Evolutionary conservation across 2,797 vertebrate genomes (phyloP).

Genomic region (Amblyraja radiata): DNA sequence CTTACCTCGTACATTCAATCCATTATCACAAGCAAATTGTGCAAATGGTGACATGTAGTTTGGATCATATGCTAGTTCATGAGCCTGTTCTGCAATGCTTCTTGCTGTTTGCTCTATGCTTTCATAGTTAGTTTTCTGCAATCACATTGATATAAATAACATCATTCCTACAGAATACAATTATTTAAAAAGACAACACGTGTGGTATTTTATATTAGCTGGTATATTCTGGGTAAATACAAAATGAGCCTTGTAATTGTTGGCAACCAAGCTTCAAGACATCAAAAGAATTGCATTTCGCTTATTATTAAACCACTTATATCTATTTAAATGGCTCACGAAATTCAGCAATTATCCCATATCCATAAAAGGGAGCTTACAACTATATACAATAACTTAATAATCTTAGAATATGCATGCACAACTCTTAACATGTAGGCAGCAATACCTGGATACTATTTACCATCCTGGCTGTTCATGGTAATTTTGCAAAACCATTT

Average conservation of each 20-base stretch:
- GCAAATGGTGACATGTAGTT: constrained; percentile 99
- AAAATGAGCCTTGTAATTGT: too few species aligned
- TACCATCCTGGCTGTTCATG: not conserved
- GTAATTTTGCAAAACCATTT: not conserved
- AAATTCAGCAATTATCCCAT: not conserved
- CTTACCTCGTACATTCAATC: constrained; percentile 92
- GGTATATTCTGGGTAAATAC: not conserved
- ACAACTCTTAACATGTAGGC: not conserved
- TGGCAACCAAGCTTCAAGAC: not conserved
- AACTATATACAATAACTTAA: not conserved
- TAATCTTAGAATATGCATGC: not conserved
- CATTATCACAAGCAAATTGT: constrained; percentile 96
- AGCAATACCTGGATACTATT: not conserved
- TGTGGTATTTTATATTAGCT: not conserved
- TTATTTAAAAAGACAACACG: not conserved
- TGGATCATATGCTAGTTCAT: constrained; percentile 93
- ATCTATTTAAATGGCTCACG: not conserved
- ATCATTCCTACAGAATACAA: not conserved
- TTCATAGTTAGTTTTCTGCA: constrained; percentile 88
- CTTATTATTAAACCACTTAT: not conserved
- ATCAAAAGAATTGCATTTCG: not conserved
- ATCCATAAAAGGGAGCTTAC: not conserved
- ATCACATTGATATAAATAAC: not conserved
- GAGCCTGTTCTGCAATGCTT: constrained; percentile 94
- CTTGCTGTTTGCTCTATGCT: constrained; percentile 91